Base-by-base conservation (phyloP, 2,888 invertebrate species). In the Heliconius ismenius region DNA sequence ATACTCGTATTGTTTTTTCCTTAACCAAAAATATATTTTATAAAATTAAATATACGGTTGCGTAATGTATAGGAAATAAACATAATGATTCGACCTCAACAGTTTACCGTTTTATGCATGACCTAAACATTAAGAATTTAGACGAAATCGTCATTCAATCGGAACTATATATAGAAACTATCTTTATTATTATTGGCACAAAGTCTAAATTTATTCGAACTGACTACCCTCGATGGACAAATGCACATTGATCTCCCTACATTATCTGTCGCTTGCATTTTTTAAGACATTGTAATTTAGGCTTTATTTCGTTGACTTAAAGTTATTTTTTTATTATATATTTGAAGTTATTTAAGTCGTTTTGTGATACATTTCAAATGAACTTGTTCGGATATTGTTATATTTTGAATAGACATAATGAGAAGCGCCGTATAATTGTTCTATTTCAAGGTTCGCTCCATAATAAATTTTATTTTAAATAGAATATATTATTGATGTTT, bases 371-470 rank as follows among this genome's bases (percentile, higher is more conserved):
- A 43, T 49, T 74, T 68, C 49, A 69, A 58, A 70, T 81, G 78
- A 82, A 82, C 80, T 82, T 83, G 82, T 60, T 81, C 80, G 79
- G 76, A 81, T 77, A 83, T 83, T 83, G 83, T 83, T 81, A 79
- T 75, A 75, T 76, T 76, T 79, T 82, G 81, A 83, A 83, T 83
- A 79, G 81, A 79, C 75, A 76, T 83, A 83, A 83, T 82, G 81
- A 83, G 81, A 81, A 78, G 76, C 75, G 76, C 68, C 68, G 76
- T 75, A 73, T 78, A 75, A 81, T 80, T 79, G 76, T 80, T 77
- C 49, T 60, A 62, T 64, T 75, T 76, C 70, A 78, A 78, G 77
- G 77, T 77, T 73, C 73, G 60, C 49, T 74, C 49, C 74, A 73
- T 65, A 67, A 26, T 70, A 70, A 49, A 70, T 36, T 70, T 70